These are phyloP conservation scores for Aspidiotus rigidus DNA, from an alignment of 2,888 invertebrate genomes.

Conservation along the genomic window DNA sequence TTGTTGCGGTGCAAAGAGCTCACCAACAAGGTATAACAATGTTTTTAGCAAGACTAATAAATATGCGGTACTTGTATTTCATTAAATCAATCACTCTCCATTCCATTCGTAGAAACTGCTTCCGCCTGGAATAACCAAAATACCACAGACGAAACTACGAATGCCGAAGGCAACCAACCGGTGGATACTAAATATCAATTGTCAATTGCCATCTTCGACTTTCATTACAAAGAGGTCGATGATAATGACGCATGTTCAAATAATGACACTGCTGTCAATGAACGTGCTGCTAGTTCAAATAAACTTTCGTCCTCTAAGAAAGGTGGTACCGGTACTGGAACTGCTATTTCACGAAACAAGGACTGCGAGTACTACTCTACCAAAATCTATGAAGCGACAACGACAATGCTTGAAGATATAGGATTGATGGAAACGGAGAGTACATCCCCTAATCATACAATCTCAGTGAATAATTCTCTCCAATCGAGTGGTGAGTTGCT, in stretches of 20 bases:
- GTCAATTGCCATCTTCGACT: slow-evolving; percentile 61
- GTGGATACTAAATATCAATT: slow-evolving; percentile 36
- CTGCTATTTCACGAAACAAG: slow-evolving; percentile 42
- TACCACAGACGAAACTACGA: slow-evolving; percentile 20
- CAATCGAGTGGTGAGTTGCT: slow-evolving; percentile 22
- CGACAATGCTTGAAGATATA: slow-evolving; percentile 25
- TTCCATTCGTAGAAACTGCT: no score
- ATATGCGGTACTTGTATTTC: no score
- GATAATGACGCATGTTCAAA: slow-evolving; percentile 30
- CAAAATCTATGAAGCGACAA: slow-evolving; percentile 27
- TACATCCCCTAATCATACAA: slow-evolving; percentile 26
- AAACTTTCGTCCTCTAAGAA: slow-evolving; percentile 41
- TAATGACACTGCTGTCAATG: slow-evolving; percentile 34
- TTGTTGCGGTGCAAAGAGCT: slow-evolving; percentile 22
- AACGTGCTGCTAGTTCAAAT: slow-evolving; percentile 16
- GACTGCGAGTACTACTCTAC: slow-evolving; percentile 27
- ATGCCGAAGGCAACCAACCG: slow-evolving; percentile 14
- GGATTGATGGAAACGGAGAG: slow-evolving; percentile 28
- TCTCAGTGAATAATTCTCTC: slow-evolving; percentile 20
- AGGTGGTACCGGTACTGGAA: slow-evolving; percentile 47
- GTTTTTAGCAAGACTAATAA: no score
- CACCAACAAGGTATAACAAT: slow-evolving; percentile 10
- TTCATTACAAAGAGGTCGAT: slow-evolving; percentile 49
- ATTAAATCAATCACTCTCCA: no score
- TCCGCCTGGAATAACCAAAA: slow-evolving; percentile 12